These are phyloP conservation scores for Coreius guichenoti DNA, from an alignment of 2,797 vertebrate genomes.

Conservation along the genomic window DNA sequence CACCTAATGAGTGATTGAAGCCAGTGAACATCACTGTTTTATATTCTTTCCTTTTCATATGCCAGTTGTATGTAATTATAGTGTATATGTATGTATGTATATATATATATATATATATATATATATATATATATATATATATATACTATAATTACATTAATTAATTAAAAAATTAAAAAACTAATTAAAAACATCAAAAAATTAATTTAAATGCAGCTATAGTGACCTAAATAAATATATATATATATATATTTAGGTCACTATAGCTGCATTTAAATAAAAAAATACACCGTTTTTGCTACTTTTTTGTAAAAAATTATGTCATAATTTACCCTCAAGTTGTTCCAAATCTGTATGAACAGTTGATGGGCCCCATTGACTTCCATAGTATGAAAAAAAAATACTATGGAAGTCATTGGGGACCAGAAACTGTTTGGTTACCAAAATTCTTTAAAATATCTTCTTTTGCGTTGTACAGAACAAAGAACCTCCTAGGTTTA, in stretches of 20 bases:
- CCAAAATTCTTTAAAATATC: not conserved
- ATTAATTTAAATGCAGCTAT: no score
- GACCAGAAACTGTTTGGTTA: not conserved
- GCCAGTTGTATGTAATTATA: constrained; percentile 1
- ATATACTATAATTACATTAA: no score
- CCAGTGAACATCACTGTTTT: constrained; percentile 10
- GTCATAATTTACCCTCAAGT: not conserved
- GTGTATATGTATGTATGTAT: not conserved
- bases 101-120: not conserved
- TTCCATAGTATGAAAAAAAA: no score
- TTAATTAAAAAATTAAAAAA: no score
- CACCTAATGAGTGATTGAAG: constrained; percentile 17
- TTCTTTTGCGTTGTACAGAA: not conserved
- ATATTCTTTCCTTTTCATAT: not conserved
- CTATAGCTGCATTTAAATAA: not conserved
- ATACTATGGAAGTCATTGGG: not conserved
- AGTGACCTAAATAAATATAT: no score
- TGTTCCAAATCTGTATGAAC: not conserved
- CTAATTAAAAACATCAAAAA: no score
- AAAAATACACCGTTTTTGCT: not conserved
- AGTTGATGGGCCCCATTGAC: no score
- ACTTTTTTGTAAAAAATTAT: not conserved
- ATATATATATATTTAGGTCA: not conserved
- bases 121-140: not conserved
- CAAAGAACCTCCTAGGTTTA: not conserved